Evolutionary conservation across 1,140 invertebrate genomes (phyloP).

Genomic region (Bombus sylvicola): DNA sequence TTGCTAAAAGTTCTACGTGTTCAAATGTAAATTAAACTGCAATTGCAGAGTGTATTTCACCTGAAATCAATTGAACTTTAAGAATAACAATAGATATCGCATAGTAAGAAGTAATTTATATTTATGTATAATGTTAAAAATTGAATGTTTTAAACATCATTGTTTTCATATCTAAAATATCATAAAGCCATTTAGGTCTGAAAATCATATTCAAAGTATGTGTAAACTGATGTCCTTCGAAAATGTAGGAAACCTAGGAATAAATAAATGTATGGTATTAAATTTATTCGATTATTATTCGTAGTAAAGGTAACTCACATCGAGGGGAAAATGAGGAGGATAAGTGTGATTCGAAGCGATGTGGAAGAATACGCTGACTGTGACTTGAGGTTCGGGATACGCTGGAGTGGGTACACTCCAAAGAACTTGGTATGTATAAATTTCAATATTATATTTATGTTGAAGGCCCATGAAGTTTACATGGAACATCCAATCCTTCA

Average conservation of each 20-base stretch:
- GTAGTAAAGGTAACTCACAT: conserved; percentile 59
- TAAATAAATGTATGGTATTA: neutral
- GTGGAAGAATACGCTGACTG: conserved; percentile 66
- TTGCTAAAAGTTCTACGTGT: neutral
- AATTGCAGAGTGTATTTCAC: neutral
- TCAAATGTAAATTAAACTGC: neutral
- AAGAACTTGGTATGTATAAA: conserved; percentile 66
- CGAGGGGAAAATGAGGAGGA: conserved; percentile 56
- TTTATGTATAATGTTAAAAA: conserved; percentile 40
- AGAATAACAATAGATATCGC: neutral
- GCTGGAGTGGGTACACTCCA: conserved; percentile 71
- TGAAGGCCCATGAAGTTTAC: conserved; percentile 56
- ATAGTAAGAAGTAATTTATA: neutral
- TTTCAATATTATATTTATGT: conserved; percentile 26
- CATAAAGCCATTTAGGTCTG: conserved; percentile 69
- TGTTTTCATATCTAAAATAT: conserved; percentile 68
- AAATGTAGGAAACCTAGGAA: conserved; percentile 65
- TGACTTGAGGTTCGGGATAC: conserved; percentile 72
- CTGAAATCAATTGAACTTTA: neutral
- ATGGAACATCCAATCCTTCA: conserved; percentile 68
- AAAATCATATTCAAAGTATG: conserved; percentile 62
- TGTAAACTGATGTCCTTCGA: conserved; percentile 67
- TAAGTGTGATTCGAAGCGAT: conserved; percentile 44
- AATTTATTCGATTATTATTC: neutral
- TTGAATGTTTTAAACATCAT: conserved; percentile 62